These are phyloP conservation scores for Poeciliopsis gracilis DNA, from an alignment of 2,797 vertebrate species.

Conservation along the genomic window DNA sequence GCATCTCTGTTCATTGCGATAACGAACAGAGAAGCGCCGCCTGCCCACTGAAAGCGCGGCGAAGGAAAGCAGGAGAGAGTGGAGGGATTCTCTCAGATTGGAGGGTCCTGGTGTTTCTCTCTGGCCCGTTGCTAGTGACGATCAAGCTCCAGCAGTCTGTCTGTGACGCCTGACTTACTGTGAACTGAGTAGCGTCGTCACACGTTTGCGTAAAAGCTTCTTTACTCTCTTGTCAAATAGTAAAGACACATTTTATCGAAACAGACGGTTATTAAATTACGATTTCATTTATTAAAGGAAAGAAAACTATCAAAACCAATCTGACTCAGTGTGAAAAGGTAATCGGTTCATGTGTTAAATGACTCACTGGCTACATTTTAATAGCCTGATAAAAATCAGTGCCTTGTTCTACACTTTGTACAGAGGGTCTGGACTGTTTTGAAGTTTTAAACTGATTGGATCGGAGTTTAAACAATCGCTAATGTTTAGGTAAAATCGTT, in stretches of 20 bases:
- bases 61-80: conserved; percentile 33
- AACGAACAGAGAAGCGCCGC: conserved; percentile 55
- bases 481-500: too few species aligned
- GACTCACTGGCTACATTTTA: neutral
- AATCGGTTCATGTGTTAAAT: neutral
- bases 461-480: too few species aligned
- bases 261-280: neutral
- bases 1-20: conserved; percentile 74
- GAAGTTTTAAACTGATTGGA: too few species aligned
- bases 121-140: conserved; percentile 76
- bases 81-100: conserved; percentile 45
- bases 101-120: conserved; percentile 73
- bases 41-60: conserved; percentile 53
- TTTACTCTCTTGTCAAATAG: neutral
- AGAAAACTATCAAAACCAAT: neutral
- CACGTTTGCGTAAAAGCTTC: conserved; percentile 9
- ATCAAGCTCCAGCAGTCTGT: conserved; percentile 66
- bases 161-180: conserved; percentile 76
- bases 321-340: neutral
- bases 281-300: neutral
- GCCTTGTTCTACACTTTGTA: too few species aligned
- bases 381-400: too few species aligned
- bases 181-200: conserved; percentile 70
- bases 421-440: too few species aligned
- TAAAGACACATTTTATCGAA: neutral